phyloP scores from a whole-genome alignment of 2,113 vertebrate species.

The Eolophus roseicapilla region DNA sequence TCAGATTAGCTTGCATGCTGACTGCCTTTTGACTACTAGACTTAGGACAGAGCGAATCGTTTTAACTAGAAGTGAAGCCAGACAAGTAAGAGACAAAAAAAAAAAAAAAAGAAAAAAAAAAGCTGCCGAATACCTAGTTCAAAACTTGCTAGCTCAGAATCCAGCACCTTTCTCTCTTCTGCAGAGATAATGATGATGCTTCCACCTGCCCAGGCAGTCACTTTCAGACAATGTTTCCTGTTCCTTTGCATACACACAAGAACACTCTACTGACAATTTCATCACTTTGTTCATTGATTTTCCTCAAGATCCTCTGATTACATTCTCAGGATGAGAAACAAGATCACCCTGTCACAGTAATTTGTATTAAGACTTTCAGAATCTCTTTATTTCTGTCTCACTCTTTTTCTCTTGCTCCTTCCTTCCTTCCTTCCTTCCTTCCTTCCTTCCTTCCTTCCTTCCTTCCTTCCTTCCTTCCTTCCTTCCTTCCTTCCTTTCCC shows the following conservation, averaged over 20 bases:
- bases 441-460: not conserved
- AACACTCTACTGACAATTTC: not conserved
- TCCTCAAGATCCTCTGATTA: not conserved
- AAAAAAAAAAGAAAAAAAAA: not conserved
- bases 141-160: not conserved
- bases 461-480: not conserved
- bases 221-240: not conserved
- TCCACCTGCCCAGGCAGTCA: not conserved
- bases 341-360: not conserved
- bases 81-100: not conserved
- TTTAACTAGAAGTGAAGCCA: not conserved
- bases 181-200: not conserved
- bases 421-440: not conserved
- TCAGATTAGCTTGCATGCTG: not conserved
- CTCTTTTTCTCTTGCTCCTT: not conserved
- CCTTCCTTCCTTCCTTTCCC: not conserved
- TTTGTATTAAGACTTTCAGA: not conserved
- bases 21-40: not conserved
- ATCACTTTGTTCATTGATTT: slow-evolving; percentile 31
- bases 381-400: not conserved
- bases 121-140: not conserved
- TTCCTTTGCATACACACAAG: not conserved
- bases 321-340: not conserved
- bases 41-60: not conserved
- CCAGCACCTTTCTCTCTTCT: not conserved